phyloP scores from a whole-genome alignment of 2,113 vertebrate genomes.

The Psilopsiagon aurifrons region DNA sequence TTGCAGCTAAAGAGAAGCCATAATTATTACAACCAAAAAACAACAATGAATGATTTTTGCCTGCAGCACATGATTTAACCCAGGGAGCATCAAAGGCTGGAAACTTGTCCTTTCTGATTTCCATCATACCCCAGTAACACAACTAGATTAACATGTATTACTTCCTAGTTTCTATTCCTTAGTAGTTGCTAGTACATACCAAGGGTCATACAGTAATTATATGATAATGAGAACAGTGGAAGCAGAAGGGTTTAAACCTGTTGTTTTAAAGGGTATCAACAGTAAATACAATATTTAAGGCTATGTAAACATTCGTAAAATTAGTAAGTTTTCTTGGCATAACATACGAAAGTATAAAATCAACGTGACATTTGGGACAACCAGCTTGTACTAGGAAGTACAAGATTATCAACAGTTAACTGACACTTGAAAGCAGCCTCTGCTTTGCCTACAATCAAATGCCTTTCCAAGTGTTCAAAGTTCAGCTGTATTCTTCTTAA shows the following conservation, averaged over 20 bases:
- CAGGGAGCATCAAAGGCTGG: background rate
- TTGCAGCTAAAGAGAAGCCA: background rate
- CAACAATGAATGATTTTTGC: background rate
- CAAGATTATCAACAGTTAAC: background rate
- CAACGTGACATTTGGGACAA: background rate
- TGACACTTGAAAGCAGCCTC: background rate
- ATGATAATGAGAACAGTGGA: background rate
- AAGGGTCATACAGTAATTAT: background rate
- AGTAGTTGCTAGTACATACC: background rate
- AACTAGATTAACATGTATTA: background rate
- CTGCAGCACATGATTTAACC: slow-evolving; percentile 7
- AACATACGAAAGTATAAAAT: background rate
- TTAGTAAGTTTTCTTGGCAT: background rate
- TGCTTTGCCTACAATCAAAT: slow-evolving; percentile 3
- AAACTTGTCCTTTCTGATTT: background rate
- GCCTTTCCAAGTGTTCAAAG: background rate
- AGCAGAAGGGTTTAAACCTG: background rate
- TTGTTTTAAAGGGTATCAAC: background rate
- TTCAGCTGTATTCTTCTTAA: background rate
- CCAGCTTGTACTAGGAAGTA: background rate
- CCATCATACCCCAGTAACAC: background rate
- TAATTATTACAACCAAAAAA: background rate
- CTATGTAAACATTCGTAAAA: background rate
- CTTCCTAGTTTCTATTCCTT: background rate
- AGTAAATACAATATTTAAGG: background rate